Base-by-base conservation (phyloP, 2,113 vertebrate species). In the Atherinomorus stipes region DNA sequence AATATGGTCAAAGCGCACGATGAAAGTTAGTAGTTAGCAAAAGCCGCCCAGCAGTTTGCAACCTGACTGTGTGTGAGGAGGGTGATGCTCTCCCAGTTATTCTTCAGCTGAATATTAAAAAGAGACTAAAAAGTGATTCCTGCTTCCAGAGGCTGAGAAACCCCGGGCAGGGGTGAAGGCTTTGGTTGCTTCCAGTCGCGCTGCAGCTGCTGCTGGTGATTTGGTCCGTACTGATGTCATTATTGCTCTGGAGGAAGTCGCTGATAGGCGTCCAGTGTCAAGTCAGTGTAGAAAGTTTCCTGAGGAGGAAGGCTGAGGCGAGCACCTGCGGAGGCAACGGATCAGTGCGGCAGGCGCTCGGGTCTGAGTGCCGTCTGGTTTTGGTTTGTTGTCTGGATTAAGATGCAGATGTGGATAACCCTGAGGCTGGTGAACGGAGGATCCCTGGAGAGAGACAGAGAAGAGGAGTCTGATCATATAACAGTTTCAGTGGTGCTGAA, bases 41-140 rank as follows among this genome's bases (percentile, higher is more conserved):
- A 93, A 92, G 87, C 91, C 91, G 94, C 93, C 93, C 95, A 94
- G 94, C 93, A 94, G 93, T 93, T 90, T 94, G 94, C 92, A 93
- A 89, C 92, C 92, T 94, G 91, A 92, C 90, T 90, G 80, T 51
- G 53, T 71, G 87, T 83, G 80, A 71, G 80, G 90, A 76, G 89
- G 47, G 28, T 6, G 23, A 34, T 26, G 58, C 56, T 66, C 59
- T 58, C 49, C n/a, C 61, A 2, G 34, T 26, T 44, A 23, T 68
- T 47, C 31, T 57, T n/a, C 45, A 22, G n/a, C 60, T 52, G 71
- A 10, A 57, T 53, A 40, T 66, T 22, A 58, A 74, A 77, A 57
- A 59, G 19, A 63, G 44, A 54, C 31, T 28, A 2, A 64, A 63
- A 67, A 28, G 12, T 10, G 4, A 18, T 16, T 25, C 40, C 19